phyloP scores from a whole-genome alignment of 2,888 invertebrate species.

The Microplitis manilae region DNA sequence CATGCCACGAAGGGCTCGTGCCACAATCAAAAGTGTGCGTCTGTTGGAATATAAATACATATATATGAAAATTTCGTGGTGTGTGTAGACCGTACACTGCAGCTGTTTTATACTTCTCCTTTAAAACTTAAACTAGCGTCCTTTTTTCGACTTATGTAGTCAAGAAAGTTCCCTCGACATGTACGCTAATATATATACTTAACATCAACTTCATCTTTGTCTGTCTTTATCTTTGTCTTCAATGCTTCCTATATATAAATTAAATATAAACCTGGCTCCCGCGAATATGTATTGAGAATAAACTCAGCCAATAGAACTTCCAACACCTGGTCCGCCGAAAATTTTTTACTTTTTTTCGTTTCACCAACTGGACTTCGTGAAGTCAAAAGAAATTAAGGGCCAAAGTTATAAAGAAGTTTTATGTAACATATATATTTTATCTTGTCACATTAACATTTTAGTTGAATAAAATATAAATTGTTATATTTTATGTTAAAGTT shows the following conservation, averaged over 20 bases:
- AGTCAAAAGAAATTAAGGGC: not conserved
- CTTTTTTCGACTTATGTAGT: not conserved
- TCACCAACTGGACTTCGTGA: not conserved
- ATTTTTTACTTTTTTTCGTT: not conserved
- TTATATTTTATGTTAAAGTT: not conserved
- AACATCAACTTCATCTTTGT: not conserved
- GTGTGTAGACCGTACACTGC: constrained; percentile 49
- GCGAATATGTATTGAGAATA: not conserved
- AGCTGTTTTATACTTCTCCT: constrained; percentile 46
- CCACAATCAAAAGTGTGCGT: constrained; percentile 55
- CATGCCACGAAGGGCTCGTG: constrained; percentile 67
- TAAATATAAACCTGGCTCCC: constrained; percentile 8
- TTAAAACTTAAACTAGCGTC: not conserved
- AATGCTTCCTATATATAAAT: constrained; percentile 1
- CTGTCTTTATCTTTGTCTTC: not conserved
- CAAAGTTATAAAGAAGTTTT: not conserved
- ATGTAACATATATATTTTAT: not conserved
- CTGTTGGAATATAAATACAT: constrained; percentile 31
- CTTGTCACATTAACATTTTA: not conserved
- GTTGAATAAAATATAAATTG: not conserved
- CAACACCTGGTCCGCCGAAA: not conserved
- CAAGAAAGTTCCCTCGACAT: not conserved
- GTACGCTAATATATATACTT: not conserved
- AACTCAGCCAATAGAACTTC: not conserved
- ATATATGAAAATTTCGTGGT: constrained; percentile 39